These are phyloP conservation scores for Synergus laeviventris DNA, from an alignment of 2,888 invertebrate genomes.

Conservation along the genomic window DNA sequence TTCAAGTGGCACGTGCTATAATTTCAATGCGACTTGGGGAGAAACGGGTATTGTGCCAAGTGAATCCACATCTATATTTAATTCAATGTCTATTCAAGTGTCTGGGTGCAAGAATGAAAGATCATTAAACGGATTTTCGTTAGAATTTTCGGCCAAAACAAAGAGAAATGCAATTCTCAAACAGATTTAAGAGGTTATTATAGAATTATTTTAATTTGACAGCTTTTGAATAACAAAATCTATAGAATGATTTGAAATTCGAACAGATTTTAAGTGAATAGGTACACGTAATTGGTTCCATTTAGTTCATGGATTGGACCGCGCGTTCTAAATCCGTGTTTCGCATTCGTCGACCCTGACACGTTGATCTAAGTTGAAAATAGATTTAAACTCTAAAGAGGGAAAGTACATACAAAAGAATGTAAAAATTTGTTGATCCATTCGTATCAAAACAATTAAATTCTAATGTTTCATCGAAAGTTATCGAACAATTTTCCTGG, in stretches of 20 bases:
- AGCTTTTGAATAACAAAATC: background rate
- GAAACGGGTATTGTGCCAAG: constrained; percentile 6
- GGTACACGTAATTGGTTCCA: background rate
- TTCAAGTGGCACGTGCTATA: background rate
- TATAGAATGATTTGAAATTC: background rate
- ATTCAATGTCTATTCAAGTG: background rate
- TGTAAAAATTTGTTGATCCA: background rate
- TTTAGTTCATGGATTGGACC: background rate
- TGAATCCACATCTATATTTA: constrained; percentile 16
- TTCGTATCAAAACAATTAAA: background rate
- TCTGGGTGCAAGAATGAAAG: background rate
- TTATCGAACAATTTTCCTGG: background rate
- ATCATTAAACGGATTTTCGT: background rate
- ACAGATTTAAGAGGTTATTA: no score
- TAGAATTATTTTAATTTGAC: background rate
- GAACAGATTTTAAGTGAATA: background rate
- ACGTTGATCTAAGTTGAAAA: constrained; percentile 65
- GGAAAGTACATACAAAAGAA: background rate
- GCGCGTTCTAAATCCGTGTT: constrained; percentile 44
- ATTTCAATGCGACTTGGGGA: constrained; percentile 21
- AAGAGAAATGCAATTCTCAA: no score
- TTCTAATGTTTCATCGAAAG: background rate
- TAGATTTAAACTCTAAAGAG: constrained; percentile 53
- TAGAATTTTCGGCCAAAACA: background rate
- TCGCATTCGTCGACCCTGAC: constrained; percentile 64